Conservation (phyloP, 2,797 vertebrate genomes). For the Rhynchotus rufescens region DNA sequence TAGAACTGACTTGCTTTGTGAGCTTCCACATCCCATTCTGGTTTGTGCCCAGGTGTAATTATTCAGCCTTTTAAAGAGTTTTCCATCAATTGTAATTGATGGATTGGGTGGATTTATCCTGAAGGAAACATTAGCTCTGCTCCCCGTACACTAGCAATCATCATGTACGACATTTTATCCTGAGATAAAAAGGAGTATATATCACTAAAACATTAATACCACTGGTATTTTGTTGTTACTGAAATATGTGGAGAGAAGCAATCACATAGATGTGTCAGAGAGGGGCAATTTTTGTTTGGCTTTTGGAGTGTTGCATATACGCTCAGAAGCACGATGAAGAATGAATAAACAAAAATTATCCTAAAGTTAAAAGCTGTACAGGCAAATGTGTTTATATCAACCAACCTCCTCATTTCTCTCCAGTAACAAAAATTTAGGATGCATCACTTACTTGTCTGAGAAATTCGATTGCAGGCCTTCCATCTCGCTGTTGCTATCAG, state of each 20-base stretch:
- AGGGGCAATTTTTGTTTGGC: neutral
- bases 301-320: neutral
- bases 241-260: neutral
- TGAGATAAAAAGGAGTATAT: neutral
- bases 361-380: neutral
- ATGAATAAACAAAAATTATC: neutral
- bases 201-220: neutral
- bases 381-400: neutral
- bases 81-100: neutral
- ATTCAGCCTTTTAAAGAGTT: neutral
- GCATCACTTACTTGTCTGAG: neutral
- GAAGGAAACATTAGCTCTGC: neutral
- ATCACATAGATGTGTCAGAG: neutral
- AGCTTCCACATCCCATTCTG: neutral
- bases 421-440: neutral
- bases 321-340: neutral
- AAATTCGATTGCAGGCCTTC: neutral
- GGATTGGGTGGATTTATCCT: neutral
- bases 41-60: accelerated
- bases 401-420: neutral
- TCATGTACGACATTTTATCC: neutral
- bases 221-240: neutral
- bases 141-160: neutral
- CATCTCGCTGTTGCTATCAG: neutral
- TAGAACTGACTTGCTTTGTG: neutral